These are phyloP conservation scores for Limosa lapponica DNA, from an alignment of 2,797 vertebrate species.

Conservation along the genomic window DNA sequence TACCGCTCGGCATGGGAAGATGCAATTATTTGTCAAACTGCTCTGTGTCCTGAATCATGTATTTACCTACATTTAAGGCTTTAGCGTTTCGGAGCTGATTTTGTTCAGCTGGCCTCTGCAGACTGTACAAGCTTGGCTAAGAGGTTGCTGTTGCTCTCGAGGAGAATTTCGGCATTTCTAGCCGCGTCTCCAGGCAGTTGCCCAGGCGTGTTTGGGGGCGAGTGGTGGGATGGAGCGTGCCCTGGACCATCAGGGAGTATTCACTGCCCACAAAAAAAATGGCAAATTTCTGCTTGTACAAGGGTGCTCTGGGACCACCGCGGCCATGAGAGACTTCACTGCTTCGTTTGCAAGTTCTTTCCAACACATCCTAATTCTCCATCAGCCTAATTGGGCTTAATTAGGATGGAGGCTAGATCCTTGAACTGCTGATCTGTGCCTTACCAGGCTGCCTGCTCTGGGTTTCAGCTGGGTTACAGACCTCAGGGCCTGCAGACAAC, in stretches of 20 bases:
- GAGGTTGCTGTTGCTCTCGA: background rate
- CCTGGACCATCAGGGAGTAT: background rate
- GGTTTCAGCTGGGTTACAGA: background rate
- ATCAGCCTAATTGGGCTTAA: background rate
- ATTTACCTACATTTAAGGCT: background rate
- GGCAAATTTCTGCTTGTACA: background rate
- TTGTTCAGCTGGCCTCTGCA: background rate
- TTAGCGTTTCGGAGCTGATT: background rate
- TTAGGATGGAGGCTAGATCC: background rate
- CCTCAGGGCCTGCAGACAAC: background rate
- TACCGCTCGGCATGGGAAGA: background rate
- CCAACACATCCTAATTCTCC: background rate
- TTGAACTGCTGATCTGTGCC: background rate
- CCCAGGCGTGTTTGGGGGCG: background rate
- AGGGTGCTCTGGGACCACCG: background rate
- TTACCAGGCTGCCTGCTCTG: background rate
- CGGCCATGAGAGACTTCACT: background rate
- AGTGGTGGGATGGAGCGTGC: background rate
- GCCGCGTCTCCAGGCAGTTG: fast-evolving
- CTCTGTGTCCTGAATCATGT: background rate
- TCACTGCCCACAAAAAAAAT: background rate
- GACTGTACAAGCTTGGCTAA: background rate
- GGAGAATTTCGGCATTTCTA: background rate
- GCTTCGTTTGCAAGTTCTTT: background rate
- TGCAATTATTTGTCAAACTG: background rate